A percentile compares a stretch with the other conserved stretches of the same genome.
Evolutionary conservation across 2,797 vertebrate genomes (phyloP).

Genomic region (Trichosurus vulpecula): DNA sequence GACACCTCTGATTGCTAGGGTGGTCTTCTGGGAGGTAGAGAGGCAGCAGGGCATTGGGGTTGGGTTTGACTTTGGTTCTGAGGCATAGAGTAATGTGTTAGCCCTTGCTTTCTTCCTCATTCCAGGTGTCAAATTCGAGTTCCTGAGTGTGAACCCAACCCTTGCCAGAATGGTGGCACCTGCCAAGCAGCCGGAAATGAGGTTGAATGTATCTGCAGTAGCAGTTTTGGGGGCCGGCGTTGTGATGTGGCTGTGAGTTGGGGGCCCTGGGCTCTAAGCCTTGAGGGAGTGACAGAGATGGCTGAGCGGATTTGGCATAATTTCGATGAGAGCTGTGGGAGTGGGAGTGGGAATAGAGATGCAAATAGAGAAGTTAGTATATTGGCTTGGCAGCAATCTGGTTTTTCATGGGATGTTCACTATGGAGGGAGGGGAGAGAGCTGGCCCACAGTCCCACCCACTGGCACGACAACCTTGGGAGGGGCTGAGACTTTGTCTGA

Average conservation of each 20-base stretch:
- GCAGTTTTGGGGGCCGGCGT: constrained; percentile 89
- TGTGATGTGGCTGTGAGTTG: constrained; percentile 92
- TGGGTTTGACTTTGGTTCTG: not conserved
- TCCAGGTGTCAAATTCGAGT: constrained; percentile 92
- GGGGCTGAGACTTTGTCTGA: not conserved
- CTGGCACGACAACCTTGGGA: not conserved
- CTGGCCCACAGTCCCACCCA: not conserved
- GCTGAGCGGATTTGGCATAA: not conserved
- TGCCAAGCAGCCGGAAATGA: constrained; percentile 89
- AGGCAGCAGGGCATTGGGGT: not conserved
- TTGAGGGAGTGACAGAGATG: not conserved
- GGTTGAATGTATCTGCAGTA: constrained; percentile 90
- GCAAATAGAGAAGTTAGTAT: not conserved
- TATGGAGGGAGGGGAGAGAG: not conserved
- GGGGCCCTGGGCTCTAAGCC: not conserved
- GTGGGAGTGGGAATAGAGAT: not conserved
- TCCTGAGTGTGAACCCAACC: constrained; percentile 91
- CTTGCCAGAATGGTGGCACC: constrained; percentile 94
- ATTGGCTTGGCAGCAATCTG: not conserved
- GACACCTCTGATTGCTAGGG: not conserved
- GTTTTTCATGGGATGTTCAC: not conserved
- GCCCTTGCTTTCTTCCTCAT: not conserved
- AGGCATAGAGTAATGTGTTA: not conserved
- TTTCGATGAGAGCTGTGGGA: not conserved
- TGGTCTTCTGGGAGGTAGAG: not conserved